Base-by-base conservation (phyloP, 2,888 invertebrate species). In the Phoenoteleia sp. region DNA sequence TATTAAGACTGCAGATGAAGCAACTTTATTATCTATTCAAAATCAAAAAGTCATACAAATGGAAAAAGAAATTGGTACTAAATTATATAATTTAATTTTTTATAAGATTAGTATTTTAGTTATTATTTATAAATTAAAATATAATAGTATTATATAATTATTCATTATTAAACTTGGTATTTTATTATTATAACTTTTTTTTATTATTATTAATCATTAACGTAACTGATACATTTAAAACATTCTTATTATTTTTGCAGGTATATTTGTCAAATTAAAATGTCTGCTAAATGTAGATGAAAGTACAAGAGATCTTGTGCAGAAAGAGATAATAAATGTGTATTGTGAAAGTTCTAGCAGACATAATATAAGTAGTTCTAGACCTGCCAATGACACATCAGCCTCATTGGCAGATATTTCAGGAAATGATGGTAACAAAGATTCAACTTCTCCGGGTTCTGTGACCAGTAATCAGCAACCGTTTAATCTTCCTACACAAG, bases 321-420 rank as follows among this genome's bases (percentile, higher is more conserved):
- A 87, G 5, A 93, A 92, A 80, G 91, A 93, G 69, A 17, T 93
- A 17, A 81, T 87, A 0, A 77, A 79, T 3, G 90, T 91, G 0
- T 85, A 91, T 0, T 93, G 93, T 54, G 92, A 92, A n/a, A 17
- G 88, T 9, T 17, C 71, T 0, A 23, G 15, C 4, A 87, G 90
- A 13, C 45, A 87, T 2, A 82, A 87, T 3, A 27, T 85, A 11
- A 60, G 56, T 2, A 82, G 87, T 11, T 85, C 87, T 13, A 89
- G 90, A 72, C 79, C 69, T 21, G 86, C 67, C 45, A 89, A 89
- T 27, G 92, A 92, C 54, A 88, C 87, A 0, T 92, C 90, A 0
- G 87, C 90, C 0, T 91, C 87, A 2, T 52, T 93, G 1, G 92
- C 92, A 6, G 93, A 93, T 45, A 92, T 93, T 15, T 93, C 93